phyloP scores from a whole-genome alignment of 64 coral and sea anemone genomes.

The Orbicella faveolata region DNA sequence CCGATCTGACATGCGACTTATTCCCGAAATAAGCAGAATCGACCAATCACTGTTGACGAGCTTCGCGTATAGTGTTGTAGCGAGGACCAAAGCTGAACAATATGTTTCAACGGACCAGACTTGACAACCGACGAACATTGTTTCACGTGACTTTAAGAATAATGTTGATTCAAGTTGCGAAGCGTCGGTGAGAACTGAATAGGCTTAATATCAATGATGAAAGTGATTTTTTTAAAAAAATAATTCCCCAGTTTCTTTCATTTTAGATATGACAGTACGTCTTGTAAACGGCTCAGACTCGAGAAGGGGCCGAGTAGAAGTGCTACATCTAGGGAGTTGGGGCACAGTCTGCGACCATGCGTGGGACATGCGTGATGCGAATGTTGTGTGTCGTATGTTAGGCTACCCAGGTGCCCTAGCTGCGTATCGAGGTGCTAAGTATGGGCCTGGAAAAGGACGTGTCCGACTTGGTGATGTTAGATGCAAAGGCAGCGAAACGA shows the following conservation, averaged over 20 bases:
- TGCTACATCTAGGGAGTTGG: background rate
- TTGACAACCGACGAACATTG: no score
- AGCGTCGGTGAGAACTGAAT: no score
- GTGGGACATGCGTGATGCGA: slow-evolving; percentile 7
- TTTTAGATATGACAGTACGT: background rate
- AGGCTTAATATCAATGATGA: no score
- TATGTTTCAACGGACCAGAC: no score
- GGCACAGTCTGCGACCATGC: background rate
- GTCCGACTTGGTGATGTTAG: background rate
- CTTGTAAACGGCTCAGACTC: background rate
- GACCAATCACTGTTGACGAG: no score
- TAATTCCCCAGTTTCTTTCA: background rate
- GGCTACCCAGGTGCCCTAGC: background rate
- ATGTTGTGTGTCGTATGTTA: slow-evolving; percentile 7
- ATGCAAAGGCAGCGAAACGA: background rate
- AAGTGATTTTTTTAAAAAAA: no score
- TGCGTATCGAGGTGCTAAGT: background rate
- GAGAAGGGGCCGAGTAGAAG: background rate
- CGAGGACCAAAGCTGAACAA: no score
- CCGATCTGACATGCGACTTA: no score
- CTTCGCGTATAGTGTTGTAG: no score
- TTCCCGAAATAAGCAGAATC: no score
- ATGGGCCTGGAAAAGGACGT: background rate
- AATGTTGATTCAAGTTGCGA: no score
- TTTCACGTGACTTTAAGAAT: no score